Evolutionary conservation across 2,113 vertebrate species (phyloP).

Genomic region (Pithys albifrons): DNA sequence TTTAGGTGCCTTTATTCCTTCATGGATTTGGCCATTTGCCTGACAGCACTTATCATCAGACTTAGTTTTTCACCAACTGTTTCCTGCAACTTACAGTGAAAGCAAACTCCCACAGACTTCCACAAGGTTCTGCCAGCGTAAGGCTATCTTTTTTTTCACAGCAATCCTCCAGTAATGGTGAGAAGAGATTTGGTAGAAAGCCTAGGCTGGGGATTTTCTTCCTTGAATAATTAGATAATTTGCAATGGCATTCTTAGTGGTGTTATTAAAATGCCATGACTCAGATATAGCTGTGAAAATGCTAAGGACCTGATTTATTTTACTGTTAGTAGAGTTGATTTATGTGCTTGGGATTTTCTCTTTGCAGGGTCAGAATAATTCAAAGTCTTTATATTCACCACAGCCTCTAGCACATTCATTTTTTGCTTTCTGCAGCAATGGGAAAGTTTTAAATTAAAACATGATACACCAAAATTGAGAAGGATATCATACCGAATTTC

Average conservation of each 20-base stretch:
- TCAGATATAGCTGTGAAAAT: slow-evolving; percentile 4
- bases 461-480: background rate
- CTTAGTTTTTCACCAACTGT: slow-evolving; percentile 43
- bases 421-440: background rate
- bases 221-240: slow-evolving; percentile 32
- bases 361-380: background rate
- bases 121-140: background rate
- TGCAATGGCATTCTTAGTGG: background rate
- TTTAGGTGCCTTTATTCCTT: background rate
- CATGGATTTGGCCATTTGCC: slow-evolving; percentile 24
- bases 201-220: slow-evolving; percentile 4
- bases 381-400: background rate
- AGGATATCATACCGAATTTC: background rate
- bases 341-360: slow-evolving; percentile 1
- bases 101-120: slow-evolving; percentile 47
- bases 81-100: slow-evolving; percentile 30
- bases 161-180: background rate
- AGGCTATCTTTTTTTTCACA: slow-evolving; percentile 30
- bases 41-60: background rate
- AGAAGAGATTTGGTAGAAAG: slow-evolving; percentile 1
- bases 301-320: background rate
- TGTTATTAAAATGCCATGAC: slow-evolving; percentile 18
- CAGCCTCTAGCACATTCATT: background rate
- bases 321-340: background rate
- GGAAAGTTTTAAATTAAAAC: background rate